Conservation (phyloP, 2,113 vertebrate species). For the Ptilorrhoa leucosticta region DNA sequence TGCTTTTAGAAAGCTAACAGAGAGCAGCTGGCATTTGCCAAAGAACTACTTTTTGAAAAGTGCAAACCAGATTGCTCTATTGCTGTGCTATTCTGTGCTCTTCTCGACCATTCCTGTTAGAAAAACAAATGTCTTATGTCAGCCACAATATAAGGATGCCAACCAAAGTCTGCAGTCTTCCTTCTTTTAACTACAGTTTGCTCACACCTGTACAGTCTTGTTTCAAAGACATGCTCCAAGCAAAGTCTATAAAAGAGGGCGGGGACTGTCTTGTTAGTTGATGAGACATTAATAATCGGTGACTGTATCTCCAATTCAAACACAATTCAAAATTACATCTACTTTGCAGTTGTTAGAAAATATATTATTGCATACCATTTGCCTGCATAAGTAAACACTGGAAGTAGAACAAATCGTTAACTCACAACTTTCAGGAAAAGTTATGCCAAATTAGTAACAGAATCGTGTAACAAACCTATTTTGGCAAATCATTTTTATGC, state of each 20-base stretch:
- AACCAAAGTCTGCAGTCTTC: constrained; percentile 18
- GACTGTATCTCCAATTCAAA: constrained; percentile 50
- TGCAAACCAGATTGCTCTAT: constrained; percentile 13
- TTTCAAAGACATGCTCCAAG: constrained; percentile 60
- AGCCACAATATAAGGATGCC: constrained; percentile 11
- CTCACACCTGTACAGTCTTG: constrained; percentile 71
- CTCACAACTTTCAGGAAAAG: background rate
- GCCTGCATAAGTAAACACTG: background rate
- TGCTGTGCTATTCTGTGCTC: background rate
- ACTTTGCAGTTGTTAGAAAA: constrained; percentile 32
- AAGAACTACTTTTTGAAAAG: constrained; percentile 34
- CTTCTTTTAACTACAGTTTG: constrained; percentile 55
- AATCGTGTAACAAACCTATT: background rate
- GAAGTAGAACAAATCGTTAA: background rate
- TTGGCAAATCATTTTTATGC: background rate
- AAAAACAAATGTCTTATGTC: constrained; percentile 46
- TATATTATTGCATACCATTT: background rate
- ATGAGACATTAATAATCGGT: constrained; percentile 55
- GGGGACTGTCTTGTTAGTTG: constrained; percentile 49
- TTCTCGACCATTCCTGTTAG: background rate
- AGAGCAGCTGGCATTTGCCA: constrained; percentile 37
- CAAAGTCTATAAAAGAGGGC: constrained; percentile 68
- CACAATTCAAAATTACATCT: constrained; percentile 1
- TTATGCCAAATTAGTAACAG: background rate
- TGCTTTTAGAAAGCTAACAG: constrained; percentile 33